Percentiles rank a stretch among this genome's conserved stretches.
These are phyloP conservation scores for Paramacrobiotus metropolitanus DNA, from an alignment of 1,140 invertebrate genomes.

Conservation along the genomic window DNA sequence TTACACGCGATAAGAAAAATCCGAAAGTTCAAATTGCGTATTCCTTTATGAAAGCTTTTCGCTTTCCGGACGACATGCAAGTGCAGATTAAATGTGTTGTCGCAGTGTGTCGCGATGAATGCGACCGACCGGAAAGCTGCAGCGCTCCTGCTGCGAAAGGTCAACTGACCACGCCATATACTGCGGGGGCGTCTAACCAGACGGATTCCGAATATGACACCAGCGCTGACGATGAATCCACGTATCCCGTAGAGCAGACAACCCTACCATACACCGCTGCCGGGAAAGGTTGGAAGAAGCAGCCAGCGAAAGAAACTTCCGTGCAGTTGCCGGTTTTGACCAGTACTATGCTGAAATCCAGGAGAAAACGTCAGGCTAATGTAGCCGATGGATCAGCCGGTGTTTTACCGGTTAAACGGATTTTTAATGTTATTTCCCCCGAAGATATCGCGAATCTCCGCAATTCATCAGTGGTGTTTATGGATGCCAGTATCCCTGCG, in stretches of 20 bases:
- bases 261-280: no score
- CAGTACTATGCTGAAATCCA: no score
- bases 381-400: not conserved
- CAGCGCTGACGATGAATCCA: not conserved
- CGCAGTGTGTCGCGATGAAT: not conserved
- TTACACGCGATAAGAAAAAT: not conserved
- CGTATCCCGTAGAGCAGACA: not conserved
- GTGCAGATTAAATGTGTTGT: not conserved
- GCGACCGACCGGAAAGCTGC: not conserved
- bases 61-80: conserved; percentile 4
- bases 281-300: no score
- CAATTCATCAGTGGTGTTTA: not conserved
- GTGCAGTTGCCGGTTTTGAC: no score
- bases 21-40: not conserved
- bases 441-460: not conserved
- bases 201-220: not conserved
- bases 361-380: no score
- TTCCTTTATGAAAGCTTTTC: not conserved
- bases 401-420: not conserved
- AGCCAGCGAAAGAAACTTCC: no score
- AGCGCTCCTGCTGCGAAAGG: no score
- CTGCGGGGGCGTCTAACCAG: no score
- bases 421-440: not conserved
- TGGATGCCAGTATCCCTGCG: not conserved
- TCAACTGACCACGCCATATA: no score